Conservation (phyloP, 2,888 invertebrate genomes). For the Apantesis nais region DNA sequence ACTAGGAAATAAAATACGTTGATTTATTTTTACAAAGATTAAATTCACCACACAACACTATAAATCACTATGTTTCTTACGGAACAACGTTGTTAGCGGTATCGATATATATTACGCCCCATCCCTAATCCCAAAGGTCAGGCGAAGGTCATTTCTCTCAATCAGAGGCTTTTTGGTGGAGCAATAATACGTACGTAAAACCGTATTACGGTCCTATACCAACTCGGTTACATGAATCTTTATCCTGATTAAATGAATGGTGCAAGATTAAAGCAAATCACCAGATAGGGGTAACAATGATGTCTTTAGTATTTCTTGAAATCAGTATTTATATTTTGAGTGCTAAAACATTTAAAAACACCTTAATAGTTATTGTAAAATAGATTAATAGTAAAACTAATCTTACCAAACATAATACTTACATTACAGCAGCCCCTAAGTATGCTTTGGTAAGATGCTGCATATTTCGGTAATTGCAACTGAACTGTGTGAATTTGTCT, state of each 20-base stretch:
- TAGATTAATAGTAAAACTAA: no score
- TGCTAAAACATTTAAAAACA: no score
- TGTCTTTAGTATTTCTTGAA: no score
- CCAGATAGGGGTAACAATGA: no score
- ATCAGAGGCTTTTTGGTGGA: constrained; percentile 54
- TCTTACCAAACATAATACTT: no score
- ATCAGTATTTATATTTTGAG: no score
- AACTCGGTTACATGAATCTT: constrained; percentile 22
- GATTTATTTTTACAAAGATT: background rate
- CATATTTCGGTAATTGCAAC: no score
- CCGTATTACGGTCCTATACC: constrained; percentile 36
- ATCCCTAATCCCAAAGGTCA: constrained; percentile 57
- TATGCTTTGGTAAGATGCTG: no score
- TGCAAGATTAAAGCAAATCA: no score
- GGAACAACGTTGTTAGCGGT: background rate
- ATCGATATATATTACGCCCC: constrained; percentile 33
- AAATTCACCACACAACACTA: background rate
- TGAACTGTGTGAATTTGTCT: no score
- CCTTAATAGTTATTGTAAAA: no score
- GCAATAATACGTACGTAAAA: constrained; percentile 43
- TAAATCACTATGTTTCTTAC: background rate
- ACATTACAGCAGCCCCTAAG: no score
- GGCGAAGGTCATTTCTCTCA: constrained; percentile 59
- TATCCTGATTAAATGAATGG: constrained; percentile 16
- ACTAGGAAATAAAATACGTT: background rate